Percentiles rank a stretch among this genome's conserved stretches.
phyloP scores from a whole-genome alignment of 2,888 invertebrate genomes.

The Erebia ligea region DNA sequence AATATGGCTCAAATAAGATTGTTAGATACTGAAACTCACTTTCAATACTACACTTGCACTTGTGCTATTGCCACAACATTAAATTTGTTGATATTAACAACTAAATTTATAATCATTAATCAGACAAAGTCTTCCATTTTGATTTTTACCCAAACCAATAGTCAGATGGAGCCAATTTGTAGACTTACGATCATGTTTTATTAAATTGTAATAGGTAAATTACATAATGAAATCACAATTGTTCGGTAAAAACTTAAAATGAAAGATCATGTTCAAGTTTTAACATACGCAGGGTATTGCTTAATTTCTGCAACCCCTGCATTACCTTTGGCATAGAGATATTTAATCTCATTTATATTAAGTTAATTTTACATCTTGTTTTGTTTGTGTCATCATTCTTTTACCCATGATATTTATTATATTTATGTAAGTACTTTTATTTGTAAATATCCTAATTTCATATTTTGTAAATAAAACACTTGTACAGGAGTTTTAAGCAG shows the following conservation, averaged over 20 bases:
- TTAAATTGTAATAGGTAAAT: too few species aligned
- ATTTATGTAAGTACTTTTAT: background rate
- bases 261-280: background rate
- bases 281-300: background rate
- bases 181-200: too few species aligned
- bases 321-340: background rate
- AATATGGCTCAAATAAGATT: too few species aligned
- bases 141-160: too few species aligned
- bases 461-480: conserved; percentile 18
- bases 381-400: background rate
- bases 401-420: background rate
- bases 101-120: too few species aligned
- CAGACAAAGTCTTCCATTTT: too few species aligned
- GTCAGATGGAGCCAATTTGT: too few species aligned
- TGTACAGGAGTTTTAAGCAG: conserved; percentile 22
- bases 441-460: conserved; percentile 4
- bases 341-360: background rate
- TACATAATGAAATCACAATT: too few species aligned
- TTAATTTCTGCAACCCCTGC: background rate
- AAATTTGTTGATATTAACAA: too few species aligned
- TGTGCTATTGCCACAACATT: too few species aligned
- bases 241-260: background rate
- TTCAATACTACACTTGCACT: too few species aligned
- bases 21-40: too few species aligned
- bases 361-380: background rate